A percentile compares a stretch with the other conserved stretches of the same genome.
Conservation (phyloP, 2,113 vertebrate species). For the Rhegmatorhina hoffmannsi region DNA sequence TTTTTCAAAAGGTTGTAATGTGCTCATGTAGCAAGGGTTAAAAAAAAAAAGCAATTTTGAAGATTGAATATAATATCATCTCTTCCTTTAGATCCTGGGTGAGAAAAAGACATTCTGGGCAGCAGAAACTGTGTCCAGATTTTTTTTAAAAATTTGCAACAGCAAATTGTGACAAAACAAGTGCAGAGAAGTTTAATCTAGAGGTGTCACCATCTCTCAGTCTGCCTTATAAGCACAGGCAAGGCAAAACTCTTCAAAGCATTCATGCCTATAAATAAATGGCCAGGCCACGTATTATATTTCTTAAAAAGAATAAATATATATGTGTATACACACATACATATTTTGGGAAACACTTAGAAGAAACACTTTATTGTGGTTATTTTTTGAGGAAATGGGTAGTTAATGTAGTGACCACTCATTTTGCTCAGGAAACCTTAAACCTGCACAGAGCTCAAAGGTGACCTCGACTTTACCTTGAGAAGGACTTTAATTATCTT, state of each 20-base stretch:
- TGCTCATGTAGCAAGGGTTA: background rate
- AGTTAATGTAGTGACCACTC: background rate
- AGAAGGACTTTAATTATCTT: background rate
- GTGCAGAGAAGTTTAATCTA: accelerated
- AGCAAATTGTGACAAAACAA: background rate
- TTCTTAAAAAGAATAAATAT: background rate
- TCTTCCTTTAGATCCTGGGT: background rate
- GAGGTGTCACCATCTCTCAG: background rate
- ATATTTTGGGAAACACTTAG: background rate
- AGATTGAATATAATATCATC: background rate
- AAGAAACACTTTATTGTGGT: background rate
- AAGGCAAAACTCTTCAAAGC: background rate
- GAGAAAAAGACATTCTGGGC: background rate
- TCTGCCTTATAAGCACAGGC: background rate
- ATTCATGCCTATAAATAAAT: background rate
- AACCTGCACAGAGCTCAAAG: background rate
- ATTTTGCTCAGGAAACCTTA: background rate
- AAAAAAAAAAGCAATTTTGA: background rate
- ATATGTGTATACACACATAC: background rate
- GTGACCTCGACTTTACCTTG: background rate
- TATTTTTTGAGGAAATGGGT: background rate
- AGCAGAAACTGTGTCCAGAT: background rate
- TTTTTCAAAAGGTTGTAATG: background rate
- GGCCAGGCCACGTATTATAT: background rate
- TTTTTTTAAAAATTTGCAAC: background rate